Evolutionary conservation across 2,797 vertebrate species (phyloP).

Genomic region (Danio tinwini): DNA sequence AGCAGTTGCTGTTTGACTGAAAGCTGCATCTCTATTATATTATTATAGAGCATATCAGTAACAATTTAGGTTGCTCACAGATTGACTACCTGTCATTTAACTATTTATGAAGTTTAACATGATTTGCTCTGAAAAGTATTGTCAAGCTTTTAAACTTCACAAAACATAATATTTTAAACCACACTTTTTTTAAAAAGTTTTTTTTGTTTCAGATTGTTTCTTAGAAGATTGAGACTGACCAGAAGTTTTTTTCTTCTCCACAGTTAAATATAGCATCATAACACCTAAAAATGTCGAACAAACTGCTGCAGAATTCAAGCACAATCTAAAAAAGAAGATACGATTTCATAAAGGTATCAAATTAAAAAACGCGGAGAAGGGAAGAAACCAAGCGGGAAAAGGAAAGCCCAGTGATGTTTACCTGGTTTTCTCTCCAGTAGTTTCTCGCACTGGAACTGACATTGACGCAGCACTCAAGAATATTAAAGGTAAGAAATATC

Average conservation of each 20-base stretch:
- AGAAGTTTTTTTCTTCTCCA: background rate
- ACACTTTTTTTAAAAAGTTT: no score
- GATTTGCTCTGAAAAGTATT: background rate
- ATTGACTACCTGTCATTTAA: background rate
- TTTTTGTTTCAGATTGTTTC: no score
- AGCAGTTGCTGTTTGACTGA: no score
- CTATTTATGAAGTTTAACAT: background rate
- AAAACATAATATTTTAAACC: background rate
- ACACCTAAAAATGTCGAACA: background rate
- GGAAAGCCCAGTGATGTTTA: background rate
- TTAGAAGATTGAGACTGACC: background rate
- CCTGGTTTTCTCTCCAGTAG: conserved; percentile 30
- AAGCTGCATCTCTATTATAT: no score
- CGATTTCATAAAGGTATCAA: rapidly evolving
- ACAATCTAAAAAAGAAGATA: background rate
- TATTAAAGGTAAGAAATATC: background rate
- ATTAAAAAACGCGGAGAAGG: background rate
- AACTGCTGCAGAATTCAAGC: background rate
- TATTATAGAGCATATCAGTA: background rate
- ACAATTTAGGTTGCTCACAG: background rate
- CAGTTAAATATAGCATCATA: conserved; percentile 12
- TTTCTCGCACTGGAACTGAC: conserved; percentile 38
- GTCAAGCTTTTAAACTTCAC: background rate
- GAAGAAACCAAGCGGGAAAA: no score
- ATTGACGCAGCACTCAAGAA: background rate